Evolutionary conservation across 2,888 invertebrate species (phyloP).

Genomic region (Exephanes ischioxanthus): DNA sequence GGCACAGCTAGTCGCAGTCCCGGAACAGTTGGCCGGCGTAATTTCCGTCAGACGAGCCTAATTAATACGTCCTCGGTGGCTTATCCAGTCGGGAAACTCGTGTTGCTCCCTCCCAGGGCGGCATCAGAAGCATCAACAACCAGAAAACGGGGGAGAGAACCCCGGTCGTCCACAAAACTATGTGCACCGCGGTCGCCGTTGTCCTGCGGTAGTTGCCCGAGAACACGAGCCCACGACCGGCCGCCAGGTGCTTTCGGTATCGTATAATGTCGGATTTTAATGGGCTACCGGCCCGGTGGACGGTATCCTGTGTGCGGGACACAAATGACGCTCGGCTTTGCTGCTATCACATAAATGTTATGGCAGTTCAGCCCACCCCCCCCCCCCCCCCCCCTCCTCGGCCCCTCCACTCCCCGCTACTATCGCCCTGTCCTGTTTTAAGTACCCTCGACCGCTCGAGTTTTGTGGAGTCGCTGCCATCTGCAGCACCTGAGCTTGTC

Average conservation of each 20-base stretch:
- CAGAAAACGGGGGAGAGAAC: slow-evolving; percentile 30
- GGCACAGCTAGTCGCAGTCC: background rate
- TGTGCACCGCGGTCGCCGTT: slow-evolving; percentile 46
- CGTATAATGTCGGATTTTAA: slow-evolving; percentile 51
- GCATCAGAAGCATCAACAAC: slow-evolving; percentile 47
- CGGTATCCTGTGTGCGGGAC: slow-evolving; percentile 34
- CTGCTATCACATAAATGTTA: slow-evolving; percentile 56
- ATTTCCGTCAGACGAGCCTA: slow-evolving; percentile 56
- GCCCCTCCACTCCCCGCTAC: background rate
- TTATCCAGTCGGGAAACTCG: slow-evolving; percentile 59
- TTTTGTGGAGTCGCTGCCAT: background rate
- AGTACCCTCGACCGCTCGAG: slow-evolving; percentile 3
- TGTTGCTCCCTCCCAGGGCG: slow-evolving; percentile 32
- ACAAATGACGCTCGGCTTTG: slow-evolving; percentile 23
- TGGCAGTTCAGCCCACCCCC: background rate
- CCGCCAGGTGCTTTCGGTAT: slow-evolving; percentile 40
- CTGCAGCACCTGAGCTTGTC: background rate
- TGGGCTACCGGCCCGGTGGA: slow-evolving; percentile 21
- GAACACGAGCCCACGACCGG: slow-evolving; percentile 22
- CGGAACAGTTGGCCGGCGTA: slow-evolving; percentile 37
- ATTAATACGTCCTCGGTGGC: slow-evolving; percentile 63
- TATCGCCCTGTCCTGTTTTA: slow-evolving; percentile 4
- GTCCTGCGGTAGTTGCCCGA: slow-evolving; percentile 32
- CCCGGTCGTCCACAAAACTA: slow-evolving; percentile 39
- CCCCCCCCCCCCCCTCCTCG: too few species aligned